phyloP scores from a whole-genome alignment of 2,797 vertebrate genomes.

The Chaunax sp. region DNA sequence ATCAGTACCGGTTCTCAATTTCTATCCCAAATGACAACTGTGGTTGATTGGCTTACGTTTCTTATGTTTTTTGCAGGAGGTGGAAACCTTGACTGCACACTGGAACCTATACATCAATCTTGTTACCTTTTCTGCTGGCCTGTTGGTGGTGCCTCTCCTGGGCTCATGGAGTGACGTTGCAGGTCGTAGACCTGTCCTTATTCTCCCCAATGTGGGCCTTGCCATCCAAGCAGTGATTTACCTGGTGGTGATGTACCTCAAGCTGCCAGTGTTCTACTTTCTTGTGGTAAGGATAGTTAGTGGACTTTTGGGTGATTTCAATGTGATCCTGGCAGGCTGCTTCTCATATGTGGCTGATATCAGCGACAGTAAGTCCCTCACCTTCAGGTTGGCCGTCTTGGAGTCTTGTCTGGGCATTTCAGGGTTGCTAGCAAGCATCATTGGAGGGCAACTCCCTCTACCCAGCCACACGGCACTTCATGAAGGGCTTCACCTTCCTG shows the following conservation, averaged over 20 bases:
- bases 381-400: slow-evolving; percentile 91
- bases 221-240: slow-evolving; percentile 86
- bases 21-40: too few species aligned
- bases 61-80: slow-evolving; percentile 80
- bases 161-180: slow-evolving; percentile 93
- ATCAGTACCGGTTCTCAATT: too few species aligned
- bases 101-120: slow-evolving; percentile 94
- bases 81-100: slow-evolving; percentile 89
- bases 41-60: background rate
- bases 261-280: slow-evolving; percentile 90
- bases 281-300: slow-evolving; percentile 89
- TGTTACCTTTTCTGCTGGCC: slow-evolving; percentile 86
- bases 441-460: slow-evolving; percentile 92
- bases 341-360: slow-evolving; percentile 91
- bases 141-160: slow-evolving; percentile 90
- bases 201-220: slow-evolving; percentile 87
- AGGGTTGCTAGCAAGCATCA: slow-evolving; percentile 92
- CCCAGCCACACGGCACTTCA: slow-evolving; percentile 89
- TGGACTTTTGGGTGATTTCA: slow-evolving; percentile 90
- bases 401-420: slow-evolving; percentile 92
- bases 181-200: slow-evolving; percentile 88
- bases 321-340: slow-evolving; percentile 88
- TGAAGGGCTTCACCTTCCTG: slow-evolving; percentile 95
- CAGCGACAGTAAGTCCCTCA: slow-evolving; percentile 82
- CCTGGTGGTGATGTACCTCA: slow-evolving; percentile 90